These are phyloP conservation scores for Hippopotamus amphibius DNA, from an alignment of 2,113 vertebrate genomes.

Conservation along the genomic window DNA sequence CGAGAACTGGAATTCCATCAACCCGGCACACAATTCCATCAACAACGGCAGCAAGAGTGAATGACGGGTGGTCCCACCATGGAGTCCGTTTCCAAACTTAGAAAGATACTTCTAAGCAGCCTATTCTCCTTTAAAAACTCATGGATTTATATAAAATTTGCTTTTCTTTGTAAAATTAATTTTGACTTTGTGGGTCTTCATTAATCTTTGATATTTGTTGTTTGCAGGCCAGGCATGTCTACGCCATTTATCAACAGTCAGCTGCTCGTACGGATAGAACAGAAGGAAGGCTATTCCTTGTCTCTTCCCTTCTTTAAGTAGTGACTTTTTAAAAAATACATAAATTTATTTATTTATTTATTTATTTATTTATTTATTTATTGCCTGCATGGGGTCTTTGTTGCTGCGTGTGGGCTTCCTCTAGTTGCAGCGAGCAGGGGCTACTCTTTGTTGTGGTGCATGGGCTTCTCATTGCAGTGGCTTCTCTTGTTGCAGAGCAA, in stretches of 20 bases:
- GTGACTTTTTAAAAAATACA: neutral
- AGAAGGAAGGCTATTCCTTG: neutral
- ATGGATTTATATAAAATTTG: neutral
- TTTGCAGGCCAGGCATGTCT: neutral
- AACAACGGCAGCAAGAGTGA: neutral
- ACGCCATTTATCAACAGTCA: neutral
- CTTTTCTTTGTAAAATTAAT: conserved; percentile 41
- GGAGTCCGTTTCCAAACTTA: neutral
- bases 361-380: too few species aligned
- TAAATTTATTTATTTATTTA: too few species aligned
- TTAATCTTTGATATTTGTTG: neutral
- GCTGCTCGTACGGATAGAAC: neutral
- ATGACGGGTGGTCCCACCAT: neutral
- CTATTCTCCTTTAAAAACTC: neutral
- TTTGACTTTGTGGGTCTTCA: neutral
- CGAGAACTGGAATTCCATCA: neutral
- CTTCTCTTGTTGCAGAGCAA: too few species aligned
- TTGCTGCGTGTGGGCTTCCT: too few species aligned
- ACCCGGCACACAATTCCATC: neutral
- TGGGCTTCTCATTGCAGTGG: too few species aligned
- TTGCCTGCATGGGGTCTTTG: too few species aligned
- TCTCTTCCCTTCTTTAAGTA: neutral
- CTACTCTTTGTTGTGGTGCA: too few species aligned
- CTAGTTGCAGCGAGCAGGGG: too few species aligned
- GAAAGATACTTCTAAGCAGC: neutral